Evolutionary conservation across 2,113 vertebrate genomes (phyloP).

Genomic region (Tetrao urogallus): DNA sequence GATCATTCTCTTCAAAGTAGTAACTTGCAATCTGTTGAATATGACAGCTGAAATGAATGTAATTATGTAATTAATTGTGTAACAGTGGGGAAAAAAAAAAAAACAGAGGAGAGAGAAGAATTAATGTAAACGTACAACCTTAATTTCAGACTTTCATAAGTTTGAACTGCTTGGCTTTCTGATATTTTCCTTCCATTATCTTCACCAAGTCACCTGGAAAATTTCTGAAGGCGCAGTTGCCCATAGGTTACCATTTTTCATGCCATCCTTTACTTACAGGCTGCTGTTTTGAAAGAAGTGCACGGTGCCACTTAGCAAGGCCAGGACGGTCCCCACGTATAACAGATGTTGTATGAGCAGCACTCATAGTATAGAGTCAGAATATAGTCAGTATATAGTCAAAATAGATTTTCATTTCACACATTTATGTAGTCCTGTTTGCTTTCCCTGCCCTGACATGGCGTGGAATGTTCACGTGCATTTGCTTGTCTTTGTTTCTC

Average conservation of each 20-base stretch:
- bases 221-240: background rate
- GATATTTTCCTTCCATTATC: background rate
- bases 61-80: background rate
- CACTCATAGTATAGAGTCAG: background rate
- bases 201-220: background rate
- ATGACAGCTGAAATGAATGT: background rate
- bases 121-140: background rate
- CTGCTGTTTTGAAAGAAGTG: background rate
- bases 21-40: background rate
- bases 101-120: background rate
- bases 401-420: background rate
- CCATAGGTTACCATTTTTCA: background rate
- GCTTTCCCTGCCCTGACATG: background rate
- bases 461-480: background rate
- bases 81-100: background rate
- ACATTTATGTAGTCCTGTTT: fast-evolving
- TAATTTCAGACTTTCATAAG: background rate
- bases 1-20: background rate
- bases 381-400: no score
- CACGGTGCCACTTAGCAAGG: background rate
- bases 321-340: background rate
- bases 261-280: background rate
- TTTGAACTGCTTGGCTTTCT: background rate
- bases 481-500: background rate
- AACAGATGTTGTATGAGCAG: background rate